Evolutionary conservation across 2,113 vertebrate genomes (phyloP), one percentile per base, ranked within the genome.

Genomic region (Seriola dumerili): DNA sequence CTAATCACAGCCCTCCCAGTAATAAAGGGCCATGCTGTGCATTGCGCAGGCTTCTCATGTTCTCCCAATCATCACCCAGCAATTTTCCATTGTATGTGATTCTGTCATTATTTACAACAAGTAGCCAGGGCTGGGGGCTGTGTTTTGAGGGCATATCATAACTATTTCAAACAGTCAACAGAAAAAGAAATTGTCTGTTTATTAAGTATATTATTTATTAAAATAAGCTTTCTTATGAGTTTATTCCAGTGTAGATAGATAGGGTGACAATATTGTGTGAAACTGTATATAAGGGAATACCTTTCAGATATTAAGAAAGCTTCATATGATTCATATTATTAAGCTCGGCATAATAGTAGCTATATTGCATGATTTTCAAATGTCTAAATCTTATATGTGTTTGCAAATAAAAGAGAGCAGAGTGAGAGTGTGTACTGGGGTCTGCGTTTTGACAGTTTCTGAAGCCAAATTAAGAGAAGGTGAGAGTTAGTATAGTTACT

Each of bases 11-110:
- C 75, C 48, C 58, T 85, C 48, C 54, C 69, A n/a, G 8, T 72
- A 84, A 91, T 90, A 89, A 86, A 87, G 57, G 40, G 73, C 61
- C 80, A 79, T 71, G 55, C 62, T 55, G 77, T 83, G 84, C 69
- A 85, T 83, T 80, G 70, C 78, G 64, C 62, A 79, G 85, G 70
- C 83, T 64, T 88, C 87, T 85, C 80, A 6, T 67, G 81, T 88
- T 88, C 79, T 81, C 54, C 8, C 17, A 73, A 72, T 88, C 84
- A 59, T 80, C 76, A 67, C 46, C 32, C 25, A 62, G 34, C 54
- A 85, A 86, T 89, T 83, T 89, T 91, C 82, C 64, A 68, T 74
- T 50, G 36, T 78, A 52, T 82, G 23, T 4, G 34, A 57, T 73
- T 80, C 29, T n/a, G 52, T 48, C 58, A 67, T 74, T 76, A 78